Evolutionary conservation across 2,797 vertebrate species (phyloP).

Genomic region (Enteromius treurensis): DNA sequence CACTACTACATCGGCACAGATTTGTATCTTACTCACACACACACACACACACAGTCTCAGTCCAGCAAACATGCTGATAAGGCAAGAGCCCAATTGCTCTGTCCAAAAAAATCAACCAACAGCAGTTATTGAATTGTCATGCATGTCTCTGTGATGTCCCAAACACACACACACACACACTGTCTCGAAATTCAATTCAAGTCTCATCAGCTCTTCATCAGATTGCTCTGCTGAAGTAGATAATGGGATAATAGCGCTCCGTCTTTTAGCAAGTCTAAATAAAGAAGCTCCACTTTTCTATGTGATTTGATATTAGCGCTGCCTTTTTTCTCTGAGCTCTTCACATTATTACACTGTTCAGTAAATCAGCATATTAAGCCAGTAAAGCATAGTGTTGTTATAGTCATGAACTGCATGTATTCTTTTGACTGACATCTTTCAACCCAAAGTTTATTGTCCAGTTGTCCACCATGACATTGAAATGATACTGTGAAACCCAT

Average conservation of each 20-base stretch:
- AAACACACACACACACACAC: background rate
- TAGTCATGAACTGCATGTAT: background rate
- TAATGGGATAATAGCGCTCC: conserved; percentile 36
- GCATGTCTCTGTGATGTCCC: background rate
- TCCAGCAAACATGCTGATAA: conserved; percentile 28
- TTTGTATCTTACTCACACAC: conserved; percentile 26
- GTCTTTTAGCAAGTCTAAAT: conserved; percentile 23
- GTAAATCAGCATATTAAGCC: background rate
- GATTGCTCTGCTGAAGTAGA: conserved; percentile 32
- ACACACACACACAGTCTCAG: conserved; percentile 28
- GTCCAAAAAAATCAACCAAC: conserved; percentile 24
- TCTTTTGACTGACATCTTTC: background rate
- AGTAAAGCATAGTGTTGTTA: background rate
- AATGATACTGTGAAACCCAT: background rate
- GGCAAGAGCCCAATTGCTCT: conserved; percentile 1
- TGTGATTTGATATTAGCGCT: background rate
- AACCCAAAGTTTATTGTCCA: background rate
- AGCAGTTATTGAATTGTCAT: conserved; percentile 35
- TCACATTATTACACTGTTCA: background rate
- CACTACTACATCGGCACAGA: conserved; percentile 42
- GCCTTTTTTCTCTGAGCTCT: conserved; percentile 1
- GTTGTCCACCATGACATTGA: background rate
- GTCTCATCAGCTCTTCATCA: conserved; percentile 22
- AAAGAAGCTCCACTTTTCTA: conserved; percentile 7
- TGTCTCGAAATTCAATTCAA: conserved; percentile 9